Conservation (phyloP, 2,113 vertebrate genomes). For the cattle (Bos taurus) region DNA sequence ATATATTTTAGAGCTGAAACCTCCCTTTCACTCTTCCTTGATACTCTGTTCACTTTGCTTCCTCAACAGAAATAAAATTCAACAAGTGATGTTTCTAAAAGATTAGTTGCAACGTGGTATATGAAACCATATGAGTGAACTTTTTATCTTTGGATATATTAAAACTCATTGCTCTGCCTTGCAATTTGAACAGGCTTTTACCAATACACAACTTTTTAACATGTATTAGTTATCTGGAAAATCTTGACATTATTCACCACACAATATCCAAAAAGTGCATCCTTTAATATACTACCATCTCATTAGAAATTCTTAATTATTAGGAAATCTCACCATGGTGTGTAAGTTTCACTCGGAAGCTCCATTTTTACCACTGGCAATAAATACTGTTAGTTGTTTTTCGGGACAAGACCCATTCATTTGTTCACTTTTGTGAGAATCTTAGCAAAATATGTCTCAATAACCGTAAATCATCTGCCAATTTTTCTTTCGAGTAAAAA, state of each 20-base stretch:
- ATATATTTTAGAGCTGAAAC: background rate
- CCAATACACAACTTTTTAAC: background rate
- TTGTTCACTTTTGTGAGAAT: slow-evolving; percentile 20
- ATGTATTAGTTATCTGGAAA: background rate
- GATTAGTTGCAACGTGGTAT: background rate
- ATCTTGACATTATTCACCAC: slow-evolving; percentile 3
- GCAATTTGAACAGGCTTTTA: background rate
- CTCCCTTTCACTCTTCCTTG: background rate
- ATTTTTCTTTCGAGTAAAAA: background rate
- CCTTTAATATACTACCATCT: background rate
- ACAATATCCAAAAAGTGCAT: background rate
- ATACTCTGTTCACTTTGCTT: background rate
- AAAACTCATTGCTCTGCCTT: background rate
- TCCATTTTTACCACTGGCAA: background rate
- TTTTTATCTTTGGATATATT: background rate
- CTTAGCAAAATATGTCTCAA: background rate
- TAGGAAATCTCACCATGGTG: background rate
- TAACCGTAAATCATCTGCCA: slow-evolving; percentile 9
- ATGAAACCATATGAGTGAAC: background rate
- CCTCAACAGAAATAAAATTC: background rate
- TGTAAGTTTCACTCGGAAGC: background rate
- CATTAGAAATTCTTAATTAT: background rate
- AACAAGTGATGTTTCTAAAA: slow-evolving; percentile 1
- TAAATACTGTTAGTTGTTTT: background rate
- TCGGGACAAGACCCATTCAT: background rate